phyloP scores from a whole-genome alignment of 2,888 invertebrate species.

The Xanthostigma xanthostigma region DNA sequence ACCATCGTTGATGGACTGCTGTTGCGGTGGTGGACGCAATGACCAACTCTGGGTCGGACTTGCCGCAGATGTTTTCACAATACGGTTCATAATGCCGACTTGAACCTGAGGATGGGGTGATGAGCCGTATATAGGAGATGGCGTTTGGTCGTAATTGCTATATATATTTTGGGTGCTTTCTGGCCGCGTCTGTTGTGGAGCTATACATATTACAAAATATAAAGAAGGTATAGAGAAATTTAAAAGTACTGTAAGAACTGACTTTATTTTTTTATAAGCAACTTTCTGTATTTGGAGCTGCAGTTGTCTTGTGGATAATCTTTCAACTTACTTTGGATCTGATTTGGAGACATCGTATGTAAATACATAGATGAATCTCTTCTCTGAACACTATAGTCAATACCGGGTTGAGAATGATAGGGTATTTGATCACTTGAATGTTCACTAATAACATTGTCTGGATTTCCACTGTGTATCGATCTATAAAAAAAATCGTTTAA shows the following conservation, averaged over 20 bases:
- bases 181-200: slow-evolving; percentile 36
- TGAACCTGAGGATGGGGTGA: slow-evolving; percentile 35
- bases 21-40: slow-evolving; percentile 36
- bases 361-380: slow-evolving; percentile 20
- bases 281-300: slow-evolving; percentile 14
- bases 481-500: background rate
- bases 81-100: slow-evolving; percentile 38
- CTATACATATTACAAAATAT: slow-evolving; percentile 16
- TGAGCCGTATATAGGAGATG: slow-evolving; percentile 42
- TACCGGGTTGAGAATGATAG: slow-evolving; percentile 25
- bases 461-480: slow-evolving; percentile 9
- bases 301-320: background rate
- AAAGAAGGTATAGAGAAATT: slow-evolving; percentile 8
- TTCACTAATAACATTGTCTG: slow-evolving; percentile 15
- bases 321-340: slow-evolving; percentile 3
- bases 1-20: slow-evolving; percentile 41
- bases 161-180: slow-evolving; percentile 47
- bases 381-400: slow-evolving; percentile 47
- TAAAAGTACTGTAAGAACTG: background rate
- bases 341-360: slow-evolving; percentile 10
- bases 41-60: slow-evolving; percentile 48
- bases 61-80: slow-evolving; percentile 43
- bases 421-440: slow-evolving; percentile 13
- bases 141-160: slow-evolving; percentile 46
- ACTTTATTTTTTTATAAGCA: background rate